phyloP scores from a whole-genome alignment of 2,113 vertebrate genomes.

The Menura novaehollandiae region DNA sequence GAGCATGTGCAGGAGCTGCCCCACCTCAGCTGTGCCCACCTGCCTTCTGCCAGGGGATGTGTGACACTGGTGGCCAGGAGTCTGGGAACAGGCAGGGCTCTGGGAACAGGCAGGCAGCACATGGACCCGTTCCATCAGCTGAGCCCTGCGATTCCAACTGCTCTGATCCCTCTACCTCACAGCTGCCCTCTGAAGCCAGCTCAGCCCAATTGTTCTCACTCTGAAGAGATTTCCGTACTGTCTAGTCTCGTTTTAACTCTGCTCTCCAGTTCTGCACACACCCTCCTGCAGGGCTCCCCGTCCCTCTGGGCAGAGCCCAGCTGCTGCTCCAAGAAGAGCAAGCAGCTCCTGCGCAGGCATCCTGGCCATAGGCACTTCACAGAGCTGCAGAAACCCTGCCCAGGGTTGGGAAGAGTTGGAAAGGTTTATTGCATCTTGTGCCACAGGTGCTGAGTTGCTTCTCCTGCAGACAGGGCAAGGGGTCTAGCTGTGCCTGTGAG shows the following conservation, averaged over 20 bases:
- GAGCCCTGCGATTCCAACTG: background rate
- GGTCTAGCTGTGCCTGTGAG: background rate
- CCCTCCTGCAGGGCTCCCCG: accelerated
- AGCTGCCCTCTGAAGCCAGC: background rate
- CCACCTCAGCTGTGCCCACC: background rate
- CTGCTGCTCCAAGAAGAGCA: background rate
- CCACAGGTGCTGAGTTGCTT: background rate
- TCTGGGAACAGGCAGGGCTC: background rate
- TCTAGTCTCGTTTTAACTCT: background rate
- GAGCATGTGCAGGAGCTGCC: background rate
- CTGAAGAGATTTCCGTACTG: background rate
- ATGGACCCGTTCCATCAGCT: background rate
- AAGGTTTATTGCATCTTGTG: accelerated
- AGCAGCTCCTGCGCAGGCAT: background rate
- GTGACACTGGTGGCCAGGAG: background rate
- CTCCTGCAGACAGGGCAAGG: background rate
- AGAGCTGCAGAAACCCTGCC: background rate
- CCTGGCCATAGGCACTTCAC: background rate
- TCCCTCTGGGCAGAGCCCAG: background rate
- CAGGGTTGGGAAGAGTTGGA: background rate
- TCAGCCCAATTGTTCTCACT: background rate
- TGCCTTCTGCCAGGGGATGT: background rate
- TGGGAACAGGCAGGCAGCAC: background rate
- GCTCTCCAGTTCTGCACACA: background rate
- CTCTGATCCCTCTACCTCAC: background rate